Conservation (phyloP, 2,113 vertebrate genomes). For the Corythoichthys intestinalis region DNA sequence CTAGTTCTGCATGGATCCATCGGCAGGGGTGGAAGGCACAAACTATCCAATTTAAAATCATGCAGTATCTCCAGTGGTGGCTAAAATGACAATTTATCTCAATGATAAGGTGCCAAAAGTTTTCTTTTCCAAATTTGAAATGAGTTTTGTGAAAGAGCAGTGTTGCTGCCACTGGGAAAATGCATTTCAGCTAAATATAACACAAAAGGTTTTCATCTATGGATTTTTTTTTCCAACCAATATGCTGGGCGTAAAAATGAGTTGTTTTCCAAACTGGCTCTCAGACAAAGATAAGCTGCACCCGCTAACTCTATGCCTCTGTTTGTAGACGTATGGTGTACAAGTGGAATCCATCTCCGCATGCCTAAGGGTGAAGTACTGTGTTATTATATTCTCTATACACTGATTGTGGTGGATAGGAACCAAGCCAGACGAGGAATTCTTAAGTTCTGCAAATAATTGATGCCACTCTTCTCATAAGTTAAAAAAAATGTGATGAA, state of each 20-base stretch:
- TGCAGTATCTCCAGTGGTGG: constrained; percentile 25
- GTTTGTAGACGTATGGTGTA: constrained; percentile 17
- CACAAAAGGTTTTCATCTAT: constrained; percentile 9
- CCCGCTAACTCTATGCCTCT: constrained; percentile 1
- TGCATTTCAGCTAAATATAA: constrained; percentile 4
- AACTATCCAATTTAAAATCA: constrained; percentile 40
- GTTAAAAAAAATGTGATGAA: too few relatives aligned
- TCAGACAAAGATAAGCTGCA: constrained; percentile 11
- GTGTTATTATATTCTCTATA: constrained; percentile 14
- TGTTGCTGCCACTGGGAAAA: constrained; percentile 2
- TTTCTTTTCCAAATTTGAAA: constrained; percentile 24
- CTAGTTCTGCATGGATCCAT: constrained; percentile 25
- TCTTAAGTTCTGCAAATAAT: too few relatives aligned
- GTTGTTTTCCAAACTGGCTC: constrained; percentile 18
- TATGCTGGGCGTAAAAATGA: constrained; percentile 2
- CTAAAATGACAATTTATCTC: constrained; percentile 47
- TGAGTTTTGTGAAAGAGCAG: constrained; percentile 5
- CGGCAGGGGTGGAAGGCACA: constrained; percentile 3
- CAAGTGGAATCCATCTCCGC: constrained; percentile 11
- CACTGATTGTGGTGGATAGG: neutral
- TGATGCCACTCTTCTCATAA: too few relatives aligned
- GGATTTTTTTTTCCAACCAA: neutral
- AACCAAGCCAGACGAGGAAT: too few relatives aligned
- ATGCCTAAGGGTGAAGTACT: constrained; percentile 11
- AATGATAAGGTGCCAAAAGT: constrained; percentile 20